phyloP scores from a whole-genome alignment of 2,797 vertebrate species.

The Leptoclinus maculatus region DNA sequence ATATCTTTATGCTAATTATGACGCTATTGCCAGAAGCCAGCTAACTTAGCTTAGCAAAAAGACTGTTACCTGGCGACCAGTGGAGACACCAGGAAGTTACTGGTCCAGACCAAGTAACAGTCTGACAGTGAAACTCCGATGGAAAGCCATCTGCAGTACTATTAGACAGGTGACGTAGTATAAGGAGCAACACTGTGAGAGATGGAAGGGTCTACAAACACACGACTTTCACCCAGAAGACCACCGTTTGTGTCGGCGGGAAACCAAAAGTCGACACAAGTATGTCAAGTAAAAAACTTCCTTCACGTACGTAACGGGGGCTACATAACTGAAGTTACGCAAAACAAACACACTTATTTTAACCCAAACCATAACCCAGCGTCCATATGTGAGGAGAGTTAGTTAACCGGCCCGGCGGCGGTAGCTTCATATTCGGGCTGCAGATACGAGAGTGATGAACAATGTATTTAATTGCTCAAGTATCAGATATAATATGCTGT shows the following conservation, averaged over 20 bases:
- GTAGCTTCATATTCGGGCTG: neutral
- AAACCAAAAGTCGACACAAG: too few relatives aligned
- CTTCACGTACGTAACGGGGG: neutral
- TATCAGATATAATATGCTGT: conserved; percentile 27
- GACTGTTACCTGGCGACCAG: neutral
- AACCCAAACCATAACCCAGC: neutral
- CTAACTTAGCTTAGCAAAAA: neutral
- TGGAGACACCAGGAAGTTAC: neutral
- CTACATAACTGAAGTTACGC: neutral
- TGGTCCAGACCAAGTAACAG: too few relatives aligned
- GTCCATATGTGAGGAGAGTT: neutral
- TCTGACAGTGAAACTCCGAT: too few relatives aligned
- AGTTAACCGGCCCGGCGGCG: neutral
- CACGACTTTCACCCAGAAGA: too few relatives aligned
- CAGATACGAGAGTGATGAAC: neutral
- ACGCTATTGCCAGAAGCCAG: neutral
- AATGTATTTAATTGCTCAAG: conserved; percentile 22
- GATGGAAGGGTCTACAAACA: too few relatives aligned
- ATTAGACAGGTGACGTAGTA: too few relatives aligned
- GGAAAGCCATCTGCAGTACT: too few relatives aligned
- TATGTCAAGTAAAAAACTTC: neutral
- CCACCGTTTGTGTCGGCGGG: too few relatives aligned
- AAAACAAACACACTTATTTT: neutral
- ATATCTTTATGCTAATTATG: neutral
- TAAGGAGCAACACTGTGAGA: too few relatives aligned